phyloP scores from a whole-genome alignment of 2,113 vertebrate genomes.

The Apistogramma diplotaenia region DNA sequence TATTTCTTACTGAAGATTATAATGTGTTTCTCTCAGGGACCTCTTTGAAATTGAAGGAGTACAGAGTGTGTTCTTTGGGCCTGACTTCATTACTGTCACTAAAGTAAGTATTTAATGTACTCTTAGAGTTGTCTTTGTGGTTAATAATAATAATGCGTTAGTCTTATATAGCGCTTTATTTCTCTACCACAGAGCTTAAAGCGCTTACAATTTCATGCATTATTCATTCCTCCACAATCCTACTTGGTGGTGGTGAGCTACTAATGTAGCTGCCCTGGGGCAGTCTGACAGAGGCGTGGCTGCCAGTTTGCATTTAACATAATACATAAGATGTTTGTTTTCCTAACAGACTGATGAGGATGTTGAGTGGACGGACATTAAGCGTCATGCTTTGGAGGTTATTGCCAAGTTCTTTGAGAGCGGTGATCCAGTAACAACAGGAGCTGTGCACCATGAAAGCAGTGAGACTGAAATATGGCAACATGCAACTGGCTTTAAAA shows the following conservation, averaged over 20 bases:
- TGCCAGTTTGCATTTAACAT: too few species aligned
- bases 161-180: too few species aligned
- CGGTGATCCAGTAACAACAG: slow-evolving; percentile 74
- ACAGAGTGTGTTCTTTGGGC: slow-evolving; percentile 83
- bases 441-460: slow-evolving; percentile 68
- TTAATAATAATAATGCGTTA: too few species aligned
- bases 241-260: too few species aligned
- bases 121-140: neutral
- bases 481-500: neutral
- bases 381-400: slow-evolving; percentile 64
- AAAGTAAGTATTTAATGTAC: slow-evolving; percentile 68
- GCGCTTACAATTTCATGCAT: too few species aligned
- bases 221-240: too few species aligned
- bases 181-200: too few species aligned
- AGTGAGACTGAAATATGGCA: slow-evolving; percentile 61
- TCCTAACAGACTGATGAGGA: slow-evolving; percentile 74
- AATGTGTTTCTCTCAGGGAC: slow-evolving; percentile 60
- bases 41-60: slow-evolving; percentile 83
- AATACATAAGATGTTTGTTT: neutral
- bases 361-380: slow-evolving; percentile 77
- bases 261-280: too few species aligned
- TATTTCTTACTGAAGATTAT: neutral
- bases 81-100: slow-evolving; percentile 82
- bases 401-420: slow-evolving; percentile 79
- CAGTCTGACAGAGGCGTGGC: too few species aligned